Percentiles rank a stretch among this genome's conserved stretches.
phyloP scores from a whole-genome alignment of 2,797 vertebrate species.

The Malurus splendens region DNA sequence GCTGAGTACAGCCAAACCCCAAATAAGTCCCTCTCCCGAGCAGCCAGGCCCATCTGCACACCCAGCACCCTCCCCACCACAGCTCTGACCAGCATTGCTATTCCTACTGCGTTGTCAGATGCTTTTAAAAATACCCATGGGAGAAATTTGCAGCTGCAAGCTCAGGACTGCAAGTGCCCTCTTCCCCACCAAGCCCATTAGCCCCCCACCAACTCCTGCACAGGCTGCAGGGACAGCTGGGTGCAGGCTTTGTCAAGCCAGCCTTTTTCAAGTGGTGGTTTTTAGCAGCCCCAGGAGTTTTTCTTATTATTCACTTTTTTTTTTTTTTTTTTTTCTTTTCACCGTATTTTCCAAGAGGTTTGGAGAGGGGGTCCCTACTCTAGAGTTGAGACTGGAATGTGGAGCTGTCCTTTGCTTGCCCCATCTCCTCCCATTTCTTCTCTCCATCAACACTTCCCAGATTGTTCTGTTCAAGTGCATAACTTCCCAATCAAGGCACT shows the following conservation, averaged over 20 bases:
- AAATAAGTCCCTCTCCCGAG: background rate
- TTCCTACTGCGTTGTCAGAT: background rate
- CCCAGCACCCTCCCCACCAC: background rate
- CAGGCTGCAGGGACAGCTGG: background rate
- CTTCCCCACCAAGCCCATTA: background rate
- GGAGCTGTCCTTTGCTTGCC: background rate
- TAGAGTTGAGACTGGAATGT: fast-evolving
- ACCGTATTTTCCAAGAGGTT: background rate
- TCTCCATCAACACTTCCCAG: background rate
- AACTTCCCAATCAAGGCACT: slow-evolving; percentile 23
- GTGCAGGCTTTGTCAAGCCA: background rate
- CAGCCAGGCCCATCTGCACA: fast-evolving
- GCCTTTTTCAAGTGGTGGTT: background rate
- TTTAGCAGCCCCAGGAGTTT: background rate
- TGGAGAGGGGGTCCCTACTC: background rate
- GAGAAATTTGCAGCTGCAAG: background rate
- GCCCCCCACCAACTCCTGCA: background rate
- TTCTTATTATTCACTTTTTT: background rate
- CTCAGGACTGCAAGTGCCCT: background rate
- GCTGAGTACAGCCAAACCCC: background rate
- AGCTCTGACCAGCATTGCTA: background rate
- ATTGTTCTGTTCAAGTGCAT: background rate
- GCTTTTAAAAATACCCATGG: background rate
- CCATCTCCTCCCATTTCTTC: background rate
- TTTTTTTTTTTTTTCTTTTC: background rate